Conservation (phyloP, 1,140 invertebrate species). For the Drosophila obscura region DNA sequence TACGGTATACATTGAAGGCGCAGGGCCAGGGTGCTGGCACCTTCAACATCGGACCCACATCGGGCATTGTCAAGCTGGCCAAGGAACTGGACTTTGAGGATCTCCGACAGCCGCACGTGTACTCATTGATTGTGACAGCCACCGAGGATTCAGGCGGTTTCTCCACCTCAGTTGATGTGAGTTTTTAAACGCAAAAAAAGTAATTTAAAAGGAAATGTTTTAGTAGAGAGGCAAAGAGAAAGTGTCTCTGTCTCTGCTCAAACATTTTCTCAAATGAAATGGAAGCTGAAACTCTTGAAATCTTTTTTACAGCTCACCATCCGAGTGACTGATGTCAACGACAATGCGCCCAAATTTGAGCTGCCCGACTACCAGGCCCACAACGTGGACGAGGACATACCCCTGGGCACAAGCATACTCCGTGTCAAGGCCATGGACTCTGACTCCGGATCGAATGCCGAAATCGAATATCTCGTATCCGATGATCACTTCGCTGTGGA, state of each 20-base stretch:
- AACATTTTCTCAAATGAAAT: too few species aligned
- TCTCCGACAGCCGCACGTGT: slow-evolving; percentile 95
- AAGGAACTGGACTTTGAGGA: slow-evolving; percentile 98
- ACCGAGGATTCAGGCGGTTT: slow-evolving; percentile 98
- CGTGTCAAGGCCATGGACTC: slow-evolving; percentile 96
- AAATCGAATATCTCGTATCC: slow-evolving; percentile 95
- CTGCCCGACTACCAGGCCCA: slow-evolving; percentile 97
- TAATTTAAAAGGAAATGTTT: background rate
- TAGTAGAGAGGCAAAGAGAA: too few species aligned
- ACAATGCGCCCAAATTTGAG: slow-evolving; percentile 97
- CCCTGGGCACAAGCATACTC: slow-evolving; percentile 94
- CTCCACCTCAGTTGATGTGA: slow-evolving; percentile 96
- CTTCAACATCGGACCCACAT: slow-evolving; percentile 96
- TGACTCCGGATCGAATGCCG: slow-evolving; percentile 96
- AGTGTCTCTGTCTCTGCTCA: too few species aligned
- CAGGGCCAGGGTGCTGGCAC: slow-evolving; percentile 97
- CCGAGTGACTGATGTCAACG: slow-evolving; percentile 96
- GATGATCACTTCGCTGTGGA: slow-evolving; percentile 97
- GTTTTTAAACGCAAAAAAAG: slow-evolving; percentile 18
- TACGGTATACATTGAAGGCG: slow-evolving; percentile 96
- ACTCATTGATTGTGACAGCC: slow-evolving; percentile 95
- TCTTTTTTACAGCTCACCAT: slow-evolving; percentile 89
- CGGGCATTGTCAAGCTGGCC: slow-evolving; percentile 96
- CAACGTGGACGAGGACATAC: slow-evolving; percentile 97
- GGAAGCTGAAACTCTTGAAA: background rate